These are phyloP conservation scores for Scaptomyza flava DNA, from an alignment of 2,888 invertebrate species.

Conservation along the genomic window DNA sequence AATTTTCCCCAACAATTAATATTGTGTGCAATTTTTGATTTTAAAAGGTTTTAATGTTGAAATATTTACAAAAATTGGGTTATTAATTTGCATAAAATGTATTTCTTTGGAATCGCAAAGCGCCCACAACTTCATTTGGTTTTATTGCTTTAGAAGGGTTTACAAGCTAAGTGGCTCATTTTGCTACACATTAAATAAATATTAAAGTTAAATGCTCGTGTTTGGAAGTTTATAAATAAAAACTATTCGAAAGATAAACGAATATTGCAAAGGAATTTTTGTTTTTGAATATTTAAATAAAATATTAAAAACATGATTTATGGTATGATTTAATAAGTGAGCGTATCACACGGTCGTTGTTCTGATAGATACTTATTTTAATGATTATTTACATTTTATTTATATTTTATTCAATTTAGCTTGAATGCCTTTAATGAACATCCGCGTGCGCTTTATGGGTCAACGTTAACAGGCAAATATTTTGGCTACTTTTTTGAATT, in stretches of 20 bases:
- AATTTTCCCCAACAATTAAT: conserved; percentile 24
- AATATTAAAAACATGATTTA: no score
- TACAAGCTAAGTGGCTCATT: background rate
- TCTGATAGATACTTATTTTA: background rate
- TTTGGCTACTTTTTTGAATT: conserved; percentile 52
- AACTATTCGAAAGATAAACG: no score
- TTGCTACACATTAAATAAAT: conserved; percentile 30
- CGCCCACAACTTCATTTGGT: conserved; percentile 62
- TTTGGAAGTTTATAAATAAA: no score
- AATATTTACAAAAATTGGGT: conserved; percentile 5
- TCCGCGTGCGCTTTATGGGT: conserved; percentile 72
- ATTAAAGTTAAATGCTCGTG: no score
- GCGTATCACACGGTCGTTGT: conserved; percentile 14
- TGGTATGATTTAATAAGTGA: background rate
- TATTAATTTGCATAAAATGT: conserved; percentile 64
- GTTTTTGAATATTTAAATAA: no score
- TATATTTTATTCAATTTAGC: conserved; percentile 26
- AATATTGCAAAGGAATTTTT: no score
- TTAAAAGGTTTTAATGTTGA: conserved; percentile 30
- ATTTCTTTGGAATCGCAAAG: conserved; percentile 40
- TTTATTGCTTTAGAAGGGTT: background rate
- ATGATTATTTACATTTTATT: conserved; percentile 35
- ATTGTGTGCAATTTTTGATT: conserved; percentile 60
- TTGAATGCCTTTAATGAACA: conserved; percentile 34
- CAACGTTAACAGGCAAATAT: conserved; percentile 58